phyloP scores from a whole-genome alignment of 2,888 invertebrate genomes.

The Caenorhabditis angaria region DNA sequence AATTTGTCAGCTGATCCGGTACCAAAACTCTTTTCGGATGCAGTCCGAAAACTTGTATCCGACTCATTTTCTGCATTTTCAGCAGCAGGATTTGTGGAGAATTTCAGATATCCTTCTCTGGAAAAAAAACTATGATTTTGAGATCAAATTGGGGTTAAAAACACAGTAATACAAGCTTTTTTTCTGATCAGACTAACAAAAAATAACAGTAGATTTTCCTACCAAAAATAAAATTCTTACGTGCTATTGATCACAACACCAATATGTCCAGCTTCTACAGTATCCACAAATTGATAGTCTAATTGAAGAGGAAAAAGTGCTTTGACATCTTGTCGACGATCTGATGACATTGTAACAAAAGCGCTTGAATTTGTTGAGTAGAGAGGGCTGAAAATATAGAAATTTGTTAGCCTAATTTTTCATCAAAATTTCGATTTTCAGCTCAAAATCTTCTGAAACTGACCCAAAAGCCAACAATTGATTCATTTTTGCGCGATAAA shows the following conservation, averaged over 20 bases:
- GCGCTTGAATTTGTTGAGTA: conserved; percentile 20
- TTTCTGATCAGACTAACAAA: too few species aligned
- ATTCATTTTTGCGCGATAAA: conserved; percentile 36
- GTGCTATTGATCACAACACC: conserved; percentile 38
- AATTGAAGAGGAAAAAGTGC: conserved; percentile 36
- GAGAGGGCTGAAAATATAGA: conserved; percentile 28
- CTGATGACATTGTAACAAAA: conserved; percentile 7
- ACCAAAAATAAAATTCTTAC: too few species aligned
- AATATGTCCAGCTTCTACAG: conserved; percentile 37
- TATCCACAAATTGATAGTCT: conserved; percentile 41
- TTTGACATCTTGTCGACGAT: conserved; percentile 21
- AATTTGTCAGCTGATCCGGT: conserved; percentile 33
- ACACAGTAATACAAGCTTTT: neutral
- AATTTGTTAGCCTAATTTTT: too few species aligned
- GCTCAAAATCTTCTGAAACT: neutral
- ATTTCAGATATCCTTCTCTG: conserved; percentile 29
- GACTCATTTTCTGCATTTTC: conserved; percentile 1
- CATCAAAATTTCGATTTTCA: neutral
- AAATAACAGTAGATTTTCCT: too few species aligned
- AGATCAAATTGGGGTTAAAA: neutral
- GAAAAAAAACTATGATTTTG: conserved; percentile 12
- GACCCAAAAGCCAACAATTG: conserved; percentile 35
- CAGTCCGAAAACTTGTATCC: conserved; percentile 13
- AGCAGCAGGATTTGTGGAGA: neutral
- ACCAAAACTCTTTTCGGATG: conserved; percentile 9